Evolutionary conservation across 2,888 invertebrate species (phyloP).

Genomic region (Oasisia sp.): DNA sequence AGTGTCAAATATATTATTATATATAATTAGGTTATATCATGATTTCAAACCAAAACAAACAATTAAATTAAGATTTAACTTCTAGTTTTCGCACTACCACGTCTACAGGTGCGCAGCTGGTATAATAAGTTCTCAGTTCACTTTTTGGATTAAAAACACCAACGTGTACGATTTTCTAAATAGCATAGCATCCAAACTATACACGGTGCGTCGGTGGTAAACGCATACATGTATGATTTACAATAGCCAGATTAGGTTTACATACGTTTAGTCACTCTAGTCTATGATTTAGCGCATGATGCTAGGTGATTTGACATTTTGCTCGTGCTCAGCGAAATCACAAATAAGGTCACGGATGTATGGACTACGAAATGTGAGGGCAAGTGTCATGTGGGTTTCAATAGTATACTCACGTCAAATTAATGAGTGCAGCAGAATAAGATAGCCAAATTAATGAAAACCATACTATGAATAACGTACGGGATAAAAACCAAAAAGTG

Average conservation of each 20-base stretch:
- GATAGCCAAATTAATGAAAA: background rate
- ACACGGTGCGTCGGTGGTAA: background rate
- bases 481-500: background rate
- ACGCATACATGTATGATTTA: background rate
- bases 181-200: background rate
- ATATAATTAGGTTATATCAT: too few relatives aligned
- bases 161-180: background rate
- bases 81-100: too few relatives aligned
- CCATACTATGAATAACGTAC: background rate
- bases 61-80: too few relatives aligned
- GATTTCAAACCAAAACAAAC: too few relatives aligned
- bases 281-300: background rate
- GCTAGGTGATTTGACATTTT: background rate
- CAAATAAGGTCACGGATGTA: constrained; percentile 1
- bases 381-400: background rate
- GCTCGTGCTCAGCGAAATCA: background rate
- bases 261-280: background rate
- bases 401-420: background rate
- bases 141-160: background rate
- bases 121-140: background rate
- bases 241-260: background rate
- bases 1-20: too few relatives aligned
- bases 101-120: background rate
- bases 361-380: background rate
- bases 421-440: background rate